Evolutionary conservation across 2,797 vertebrate genomes (phyloP), one percentile per base, ranked within the genome.

Genomic region (Darevskia nairensis): DNA sequence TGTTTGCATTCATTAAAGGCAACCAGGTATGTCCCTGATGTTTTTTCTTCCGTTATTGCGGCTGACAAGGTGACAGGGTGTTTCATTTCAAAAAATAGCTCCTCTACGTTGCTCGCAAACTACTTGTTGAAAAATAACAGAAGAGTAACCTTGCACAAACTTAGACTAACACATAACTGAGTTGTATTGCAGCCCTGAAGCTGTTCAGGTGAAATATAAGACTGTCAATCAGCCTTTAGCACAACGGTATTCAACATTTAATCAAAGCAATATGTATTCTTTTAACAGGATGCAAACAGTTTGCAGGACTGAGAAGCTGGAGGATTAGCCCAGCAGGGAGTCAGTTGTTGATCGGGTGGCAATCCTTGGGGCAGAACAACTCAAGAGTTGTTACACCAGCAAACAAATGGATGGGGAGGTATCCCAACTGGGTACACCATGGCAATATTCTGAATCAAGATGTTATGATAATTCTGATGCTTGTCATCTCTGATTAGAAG

Each of bases 101-200:
- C 44, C 25, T 77, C 46, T 77, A 46, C 9, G 8, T 55, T 78
- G 76, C 35, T 2, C 41, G 68, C 85, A 19, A 82, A 39, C 75
- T 89, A 7, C 0, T 44, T 86, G 87, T 76, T 77, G 79, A 84
- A 86, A 84, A 79, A 10, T 39, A 61, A 44, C 71, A 78, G 85
- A 61, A 85, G 77, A 82, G 44, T 86, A 84, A 82, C 2, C 0
- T 0, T 10, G 8, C 87, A 72, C 78, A 87, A 87, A 90, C 88
- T 89, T 76, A 86, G 66, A 15, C 27, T 80, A 86, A n/a, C 46
- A 61, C 83, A 79, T 61, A 90, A 86, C 82, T 50, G 8, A 90
- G 72, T 46, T 79, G 35, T 83, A 81, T 25, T 32, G 35, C 75
- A 87, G 1, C 84, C 39, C 72, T 91, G 39, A 88, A 84, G 88